phyloP scores from a whole-genome alignment of 2,797 vertebrate species.

The Paramormyrops hopkinsi region DNA sequence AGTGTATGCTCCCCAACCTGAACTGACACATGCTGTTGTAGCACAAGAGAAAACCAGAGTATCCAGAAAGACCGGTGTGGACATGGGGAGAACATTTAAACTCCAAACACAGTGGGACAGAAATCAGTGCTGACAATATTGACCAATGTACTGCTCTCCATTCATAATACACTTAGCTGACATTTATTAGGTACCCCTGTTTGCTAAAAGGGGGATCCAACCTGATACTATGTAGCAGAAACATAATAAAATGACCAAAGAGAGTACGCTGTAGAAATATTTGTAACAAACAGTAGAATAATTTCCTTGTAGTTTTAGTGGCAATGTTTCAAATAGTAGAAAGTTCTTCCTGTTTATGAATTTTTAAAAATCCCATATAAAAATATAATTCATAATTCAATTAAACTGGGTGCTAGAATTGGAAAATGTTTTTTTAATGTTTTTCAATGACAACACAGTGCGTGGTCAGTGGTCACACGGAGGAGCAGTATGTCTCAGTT shows the following conservation, averaged over 20 bases:
- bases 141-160: not conserved
- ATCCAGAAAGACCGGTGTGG: not conserved
- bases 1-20: not conserved
- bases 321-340: not conserved
- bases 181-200: not conserved
- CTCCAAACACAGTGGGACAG: not conserved
- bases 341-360: not conserved
- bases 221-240: not conserved
- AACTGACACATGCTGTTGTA: not conserved
- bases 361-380: not conserved
- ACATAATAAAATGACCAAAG: not conserved
- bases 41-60: not conserved
- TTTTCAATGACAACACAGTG: not conserved
- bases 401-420: not conserved
- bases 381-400: not conserved
- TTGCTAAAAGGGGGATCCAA: not conserved
- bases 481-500: not conserved
- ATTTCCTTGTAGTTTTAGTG: not conserved
- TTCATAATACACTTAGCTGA: not conserved
- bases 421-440: not conserved
- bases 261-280: not conserved
- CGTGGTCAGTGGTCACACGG: not conserved
- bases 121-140: not conserved
- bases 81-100: not conserved
- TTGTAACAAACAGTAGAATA: not conserved